Evolutionary conservation across 2,888 invertebrate genomes (phyloP), one percentile per base, ranked within the genome.

Genomic region (Urechis unicinctus): DNA sequence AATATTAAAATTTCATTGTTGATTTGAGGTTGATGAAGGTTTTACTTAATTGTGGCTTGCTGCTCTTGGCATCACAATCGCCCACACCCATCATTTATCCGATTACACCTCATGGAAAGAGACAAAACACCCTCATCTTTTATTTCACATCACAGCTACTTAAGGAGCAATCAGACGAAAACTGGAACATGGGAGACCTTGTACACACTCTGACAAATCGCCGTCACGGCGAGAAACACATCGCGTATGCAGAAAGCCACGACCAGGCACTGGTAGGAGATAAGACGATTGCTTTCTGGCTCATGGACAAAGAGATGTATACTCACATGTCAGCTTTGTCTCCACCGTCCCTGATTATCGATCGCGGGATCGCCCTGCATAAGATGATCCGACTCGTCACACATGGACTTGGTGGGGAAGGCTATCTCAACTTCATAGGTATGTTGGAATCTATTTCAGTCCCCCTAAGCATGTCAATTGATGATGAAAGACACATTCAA

Each of bases 251-350:
- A 1, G 98, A 99, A 81, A 95, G 95, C 30, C 66, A 66, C 52
- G 66, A 66, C 58, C 66, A 66, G 25, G 86, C 86, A 47, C 62
- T 78, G 21, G 76, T 78, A 1, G 77, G 98, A 0, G 98, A 99
- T 79, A 99, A 99, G 79, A 96, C 97, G 0, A 85, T 99, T 44
- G 97, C 98, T 1, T 99, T 99, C 81, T 98, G 98, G 98, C 79
- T 97, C 64, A 96, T 97, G 96, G 96, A 97, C 80, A 93, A 94
- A 66, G 92, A 94, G 66, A 97, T 97, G 96, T 97, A 97, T 78
- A 88, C 89, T 0, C 88, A 90, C 79, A 97, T 97, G 97, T 92
- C 93, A 42, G 82, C 81, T 25, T 13, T 86, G 2, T 68, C 74
- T 13, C 73, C 69, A 2, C 68, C 71, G 4, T 75, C 64, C 54